Evolutionary conservation across 2,888 invertebrate species (phyloP), one percentile per base, ranked within the genome.

Genomic region (Cryptocephalus moraei): DNA sequence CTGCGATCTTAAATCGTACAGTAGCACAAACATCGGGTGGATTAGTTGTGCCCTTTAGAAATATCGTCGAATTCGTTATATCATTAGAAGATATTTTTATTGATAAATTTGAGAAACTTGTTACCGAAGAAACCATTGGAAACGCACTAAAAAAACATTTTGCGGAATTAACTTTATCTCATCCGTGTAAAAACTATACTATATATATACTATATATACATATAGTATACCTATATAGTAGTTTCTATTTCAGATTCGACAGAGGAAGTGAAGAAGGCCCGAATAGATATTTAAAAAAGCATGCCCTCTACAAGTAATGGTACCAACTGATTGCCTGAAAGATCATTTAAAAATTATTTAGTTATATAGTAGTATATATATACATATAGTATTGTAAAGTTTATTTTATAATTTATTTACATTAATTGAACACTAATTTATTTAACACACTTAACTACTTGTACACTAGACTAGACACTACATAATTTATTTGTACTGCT

Each of bases 181-280:
- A 34, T 34, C 9, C 9, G 9, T 34, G 34, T n/a, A 9, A 34
- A 9, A 9, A 34, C 9, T 34, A 9, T n/a, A n/a, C 9, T 34
- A 9, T 34, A 34, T 6, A 8, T 46, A 46, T 12, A 43, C 39
- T 10, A 42, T 39, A 46, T 38, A 39, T 2, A 46, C 36, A 4
- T 46, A 46, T 12, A 39, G 43, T 32, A 14, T 38, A 38, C 39
- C 43, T 8, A 46, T 46, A 6, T 38, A 41, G 32, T 42, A 42
- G 32, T 42, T 46, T 11, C 38, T 38, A 36, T 22, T 42, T 41
- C 41, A 46, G 42, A 9, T 46, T 4, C 34, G 43, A 42, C 12
- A 12, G 2, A 46, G 31, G 1, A 43, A 46, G 32, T 9, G 1
- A 11, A 8, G 13, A 4, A 39, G 8, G 2, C 39, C 39, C 31